Conservation (phyloP, 2,888 invertebrate genomes). For the Blera fallax region DNA sequence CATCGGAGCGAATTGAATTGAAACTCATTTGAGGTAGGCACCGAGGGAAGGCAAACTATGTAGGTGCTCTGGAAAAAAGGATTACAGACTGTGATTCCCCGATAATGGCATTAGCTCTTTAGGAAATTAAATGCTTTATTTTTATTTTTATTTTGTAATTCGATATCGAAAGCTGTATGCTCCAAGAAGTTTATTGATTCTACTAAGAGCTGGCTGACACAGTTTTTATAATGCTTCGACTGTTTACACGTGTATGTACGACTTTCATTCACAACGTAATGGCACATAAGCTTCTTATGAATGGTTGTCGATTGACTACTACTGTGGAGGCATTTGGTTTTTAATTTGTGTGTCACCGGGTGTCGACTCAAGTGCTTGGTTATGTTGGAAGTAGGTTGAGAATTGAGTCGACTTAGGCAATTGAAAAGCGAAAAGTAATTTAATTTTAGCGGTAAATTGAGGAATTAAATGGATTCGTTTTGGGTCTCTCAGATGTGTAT, state of each 20-base stretch:
- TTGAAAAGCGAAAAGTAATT: background rate
- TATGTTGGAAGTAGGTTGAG: slow-evolving; percentile 16
- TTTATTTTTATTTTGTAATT: background rate
- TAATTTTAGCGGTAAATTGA: background rate
- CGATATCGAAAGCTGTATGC: background rate
- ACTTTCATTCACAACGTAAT: slow-evolving; percentile 31
- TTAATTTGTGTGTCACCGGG: background rate
- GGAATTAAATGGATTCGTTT: background rate
- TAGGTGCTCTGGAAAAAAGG: background rate
- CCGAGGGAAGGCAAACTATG: background rate
- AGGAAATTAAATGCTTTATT: background rate
- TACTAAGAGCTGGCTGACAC: slow-evolving; percentile 30
- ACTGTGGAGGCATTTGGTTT: background rate
- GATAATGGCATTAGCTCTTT: background rate
- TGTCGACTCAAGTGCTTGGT: background rate
- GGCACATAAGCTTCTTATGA: slow-evolving; percentile 43
- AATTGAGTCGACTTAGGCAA: background rate
- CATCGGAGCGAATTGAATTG: slow-evolving; percentile 25
- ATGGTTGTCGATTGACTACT: background rate
- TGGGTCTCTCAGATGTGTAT: background rate
- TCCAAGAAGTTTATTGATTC: slow-evolving; percentile 25
- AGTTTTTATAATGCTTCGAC: slow-evolving; percentile 14
- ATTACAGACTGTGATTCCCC: background rate
- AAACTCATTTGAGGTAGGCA: slow-evolving; percentile 17
- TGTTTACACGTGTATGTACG: background rate